Conservation (phyloP, 2,797 vertebrate species). For the Epinephelus coioides region DNA sequence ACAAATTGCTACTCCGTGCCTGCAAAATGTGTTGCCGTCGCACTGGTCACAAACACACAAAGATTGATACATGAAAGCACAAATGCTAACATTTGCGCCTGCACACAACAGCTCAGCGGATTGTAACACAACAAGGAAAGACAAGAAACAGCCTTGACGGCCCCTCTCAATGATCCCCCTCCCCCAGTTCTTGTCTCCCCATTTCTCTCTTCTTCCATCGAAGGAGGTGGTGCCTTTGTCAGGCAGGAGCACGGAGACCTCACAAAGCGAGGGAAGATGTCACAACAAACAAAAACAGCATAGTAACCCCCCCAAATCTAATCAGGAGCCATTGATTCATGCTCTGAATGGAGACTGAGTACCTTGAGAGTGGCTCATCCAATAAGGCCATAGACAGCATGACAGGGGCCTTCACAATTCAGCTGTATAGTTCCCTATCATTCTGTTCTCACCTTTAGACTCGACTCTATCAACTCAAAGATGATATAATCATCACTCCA, state of each 20-base stretch:
- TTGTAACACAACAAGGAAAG: constrained; percentile 49
- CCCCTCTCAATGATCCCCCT: constrained; percentile 66
- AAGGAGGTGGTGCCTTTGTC: constrained; percentile 81
- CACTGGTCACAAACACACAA: constrained; percentile 15
- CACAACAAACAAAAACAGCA: constrained; percentile 86
- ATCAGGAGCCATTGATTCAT: constrained; percentile 85
- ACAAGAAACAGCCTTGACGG: constrained; percentile 70
- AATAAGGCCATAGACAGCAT: constrained; percentile 76
- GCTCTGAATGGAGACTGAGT: constrained; percentile 83
- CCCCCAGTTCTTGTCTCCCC: constrained; percentile 74
- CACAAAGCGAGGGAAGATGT: constrained; percentile 83
- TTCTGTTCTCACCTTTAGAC: constrained; percentile 77
- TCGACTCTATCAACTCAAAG: constrained; percentile 67
- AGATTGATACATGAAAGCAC: constrained; percentile 36
- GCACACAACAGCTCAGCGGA: constrained; percentile 22
- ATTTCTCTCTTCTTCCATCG: constrained; percentile 70
- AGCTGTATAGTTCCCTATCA: constrained; percentile 66
- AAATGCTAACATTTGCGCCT: constrained; percentile 47
- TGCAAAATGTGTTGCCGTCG: constrained; percentile 26
- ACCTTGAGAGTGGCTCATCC: constrained; percentile 82
- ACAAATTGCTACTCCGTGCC: constrained; percentile 35
- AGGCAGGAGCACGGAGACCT: constrained; percentile 77
- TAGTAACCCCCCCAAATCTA: constrained; percentile 83
- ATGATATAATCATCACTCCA: constrained; percentile 75
- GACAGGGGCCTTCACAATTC: constrained; percentile 75